phyloP scores from a whole-genome alignment of 1,140 invertebrate genomes.

The Monomorium pharaonis region DNA sequence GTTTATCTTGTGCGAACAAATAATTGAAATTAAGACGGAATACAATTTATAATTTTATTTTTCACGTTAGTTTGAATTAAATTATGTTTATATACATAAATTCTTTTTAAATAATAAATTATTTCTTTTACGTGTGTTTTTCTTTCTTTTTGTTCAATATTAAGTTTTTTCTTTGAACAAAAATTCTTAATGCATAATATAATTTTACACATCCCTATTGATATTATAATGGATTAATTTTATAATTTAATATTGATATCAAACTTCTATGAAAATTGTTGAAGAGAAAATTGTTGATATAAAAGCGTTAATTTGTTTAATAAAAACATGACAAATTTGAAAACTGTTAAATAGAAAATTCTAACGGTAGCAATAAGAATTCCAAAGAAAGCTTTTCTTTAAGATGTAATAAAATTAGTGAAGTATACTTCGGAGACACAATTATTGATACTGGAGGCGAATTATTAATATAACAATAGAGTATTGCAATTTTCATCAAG shows the following conservation, averaged over 20 bases:
- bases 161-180: not conserved
- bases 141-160: not conserved
- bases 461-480: no score
- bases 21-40: not conserved
- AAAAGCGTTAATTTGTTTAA: no score
- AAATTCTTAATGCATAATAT: not conserved
- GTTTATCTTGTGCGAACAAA: not conserved
- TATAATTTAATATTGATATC: not conserved
- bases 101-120: not conserved
- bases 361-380: no score
- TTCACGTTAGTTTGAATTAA: not conserved
- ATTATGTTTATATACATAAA: not conserved
- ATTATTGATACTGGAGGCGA: no score
- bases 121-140: not conserved
- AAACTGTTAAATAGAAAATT: no score
- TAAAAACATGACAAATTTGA: no score
- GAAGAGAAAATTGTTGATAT: no score
- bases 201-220: not conserved
- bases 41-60: not conserved
- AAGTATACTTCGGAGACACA: no score
- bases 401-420: no score
- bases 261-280: not conserved
- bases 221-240: not conserved
- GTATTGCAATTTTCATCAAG: no score
- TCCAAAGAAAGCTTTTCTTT: no score